phyloP scores from a whole-genome alignment of 1,140 invertebrate species.

The Rhagoletis pomonella region DNA sequence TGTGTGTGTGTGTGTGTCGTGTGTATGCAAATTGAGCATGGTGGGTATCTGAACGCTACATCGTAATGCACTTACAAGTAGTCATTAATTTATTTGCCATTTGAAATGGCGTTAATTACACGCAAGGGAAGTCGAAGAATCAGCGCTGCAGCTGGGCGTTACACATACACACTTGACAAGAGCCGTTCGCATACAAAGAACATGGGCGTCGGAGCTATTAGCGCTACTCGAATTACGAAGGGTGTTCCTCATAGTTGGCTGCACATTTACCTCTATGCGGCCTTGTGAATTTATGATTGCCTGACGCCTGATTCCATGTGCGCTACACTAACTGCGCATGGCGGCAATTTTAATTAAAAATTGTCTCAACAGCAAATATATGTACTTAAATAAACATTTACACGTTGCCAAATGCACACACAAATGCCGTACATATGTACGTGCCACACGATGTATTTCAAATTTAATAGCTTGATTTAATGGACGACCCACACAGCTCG shows the following conservation, averaged over 20 bases:
- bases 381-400: background rate
- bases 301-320: too few relatives aligned
- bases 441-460: background rate
- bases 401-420: background rate
- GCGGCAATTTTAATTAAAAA: conserved; percentile 4
- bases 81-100: conserved; percentile 45
- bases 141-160: background rate
- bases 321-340: background rate
- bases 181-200: too few relatives aligned
- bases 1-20: background rate
- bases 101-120: conserved; percentile 16
- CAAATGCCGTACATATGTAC: too few relatives aligned
- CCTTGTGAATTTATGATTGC: background rate
- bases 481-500: background rate
- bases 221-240: background rate
- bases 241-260: too few relatives aligned
- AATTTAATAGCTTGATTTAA: background rate
- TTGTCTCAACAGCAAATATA: background rate
- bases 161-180: background rate
- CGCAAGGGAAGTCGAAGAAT: background rate
- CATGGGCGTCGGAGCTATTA: background rate
- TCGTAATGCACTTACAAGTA: conserved; percentile 36
- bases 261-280: too few relatives aligned
- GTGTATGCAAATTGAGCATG: background rate
- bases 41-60: background rate